phyloP scores from a whole-genome alignment of 2,113 vertebrate genomes.

The Gracilinanus agilis region DNA sequence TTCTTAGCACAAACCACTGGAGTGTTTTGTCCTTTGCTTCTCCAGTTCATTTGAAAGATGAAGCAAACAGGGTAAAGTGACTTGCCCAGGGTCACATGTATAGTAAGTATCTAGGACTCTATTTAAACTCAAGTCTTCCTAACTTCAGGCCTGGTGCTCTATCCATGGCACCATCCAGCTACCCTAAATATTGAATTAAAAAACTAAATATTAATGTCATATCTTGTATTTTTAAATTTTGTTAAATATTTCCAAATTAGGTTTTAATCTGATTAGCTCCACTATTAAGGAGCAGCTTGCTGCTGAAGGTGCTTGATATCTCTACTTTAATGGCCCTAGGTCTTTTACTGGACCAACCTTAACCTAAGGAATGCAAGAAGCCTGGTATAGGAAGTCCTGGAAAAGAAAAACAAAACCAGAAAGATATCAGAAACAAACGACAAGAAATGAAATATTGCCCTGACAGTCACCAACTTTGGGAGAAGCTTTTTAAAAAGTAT shows the following conservation, averaged over 20 bases:
- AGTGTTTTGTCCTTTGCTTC: background rate
- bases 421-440: background rate
- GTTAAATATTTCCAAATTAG: background rate
- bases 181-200: background rate
- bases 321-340: background rate
- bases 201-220: background rate
- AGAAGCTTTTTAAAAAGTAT: background rate
- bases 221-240: background rate
- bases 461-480: background rate
- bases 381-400: background rate
- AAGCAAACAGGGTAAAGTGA: background rate
- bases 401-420: background rate
- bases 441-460: background rate
- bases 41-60: background rate
- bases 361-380: background rate
- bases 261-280: background rate
- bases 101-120: rapidly evolving
- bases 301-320: background rate
- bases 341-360: background rate
- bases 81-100: background rate
- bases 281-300: background rate
- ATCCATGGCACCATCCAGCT: background rate
- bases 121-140: background rate
- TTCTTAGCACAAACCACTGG: background rate
- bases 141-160: background rate